These are phyloP conservation scores for Amphipyra tragopoginis DNA, from an alignment of 2,888 invertebrate species.

Conservation along the genomic window DNA sequence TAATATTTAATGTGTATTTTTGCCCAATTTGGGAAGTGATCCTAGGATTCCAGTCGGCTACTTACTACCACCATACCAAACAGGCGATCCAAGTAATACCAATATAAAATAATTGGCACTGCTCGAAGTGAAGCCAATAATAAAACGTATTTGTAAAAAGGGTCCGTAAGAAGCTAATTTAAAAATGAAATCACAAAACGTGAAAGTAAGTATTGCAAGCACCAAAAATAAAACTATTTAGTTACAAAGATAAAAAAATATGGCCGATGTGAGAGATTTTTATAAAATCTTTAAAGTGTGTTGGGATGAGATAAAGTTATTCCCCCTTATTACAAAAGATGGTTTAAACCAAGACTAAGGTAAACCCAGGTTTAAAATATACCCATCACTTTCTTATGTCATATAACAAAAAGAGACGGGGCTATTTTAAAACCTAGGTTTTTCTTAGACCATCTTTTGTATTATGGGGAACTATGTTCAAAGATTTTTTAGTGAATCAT, in stretches of 20 bases:
- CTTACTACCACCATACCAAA: constrained; percentile 6
- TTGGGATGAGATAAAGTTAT: not conserved
- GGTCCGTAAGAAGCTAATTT: constrained; percentile 49
- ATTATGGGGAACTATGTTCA: too few relatives aligned
- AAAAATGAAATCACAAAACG: constrained; percentile 51
- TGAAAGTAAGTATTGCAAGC: constrained; percentile 61
- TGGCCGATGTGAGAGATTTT: constrained; percentile 48
- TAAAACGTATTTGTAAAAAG: constrained; percentile 44
- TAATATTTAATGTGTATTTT: too few relatives aligned
- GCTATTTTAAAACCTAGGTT: too few relatives aligned
- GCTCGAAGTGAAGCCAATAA: constrained; percentile 22
- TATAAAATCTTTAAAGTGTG: not conserved
- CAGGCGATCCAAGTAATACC: constrained; percentile 35
- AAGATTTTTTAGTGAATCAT: too few relatives aligned
- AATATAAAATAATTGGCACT: constrained; percentile 21
- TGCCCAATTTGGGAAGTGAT: not conserved
- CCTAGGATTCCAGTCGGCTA: not conserved
- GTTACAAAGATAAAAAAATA: constrained; percentile 46
- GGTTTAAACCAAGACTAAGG: too few relatives aligned
- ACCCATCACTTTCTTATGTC: too few relatives aligned
- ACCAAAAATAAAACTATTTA: constrained; percentile 53
- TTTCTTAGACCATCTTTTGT: too few relatives aligned
- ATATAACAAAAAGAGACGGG: too few relatives aligned
- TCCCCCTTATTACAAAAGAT: too few relatives aligned
- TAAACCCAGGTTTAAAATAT: too few relatives aligned